Conservation (phyloP, 2,113 vertebrate species). For the Melanerpes formicivorus region DNA sequence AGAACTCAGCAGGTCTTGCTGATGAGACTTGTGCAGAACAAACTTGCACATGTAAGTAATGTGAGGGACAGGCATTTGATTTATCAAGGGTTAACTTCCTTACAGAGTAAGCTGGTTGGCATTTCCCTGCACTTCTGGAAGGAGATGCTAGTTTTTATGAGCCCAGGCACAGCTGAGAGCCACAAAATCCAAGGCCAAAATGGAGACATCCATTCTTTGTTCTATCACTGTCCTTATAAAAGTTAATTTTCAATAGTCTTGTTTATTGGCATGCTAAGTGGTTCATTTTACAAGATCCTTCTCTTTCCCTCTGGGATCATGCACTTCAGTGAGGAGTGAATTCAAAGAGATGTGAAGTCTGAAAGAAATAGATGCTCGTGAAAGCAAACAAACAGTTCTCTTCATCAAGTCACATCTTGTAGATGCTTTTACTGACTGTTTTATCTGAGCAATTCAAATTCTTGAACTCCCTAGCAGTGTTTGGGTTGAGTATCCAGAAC, state of each 20-base stretch:
- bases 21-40: neutral
- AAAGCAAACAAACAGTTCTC: neutral
- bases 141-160: neutral
- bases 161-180: neutral
- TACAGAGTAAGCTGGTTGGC: neutral
- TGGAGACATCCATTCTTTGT: neutral
- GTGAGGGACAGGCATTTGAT: neutral
- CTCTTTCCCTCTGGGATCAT: neutral
- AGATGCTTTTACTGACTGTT: neutral
- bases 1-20: neutral
- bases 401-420: neutral
- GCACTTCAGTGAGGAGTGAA: neutral
- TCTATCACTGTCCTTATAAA: neutral
- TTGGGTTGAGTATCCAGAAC: neutral
- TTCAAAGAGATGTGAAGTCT: neutral
- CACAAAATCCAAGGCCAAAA: neutral
- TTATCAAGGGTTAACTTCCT: neutral
- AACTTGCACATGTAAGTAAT: conserved; percentile 3
- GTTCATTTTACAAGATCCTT: neutral
- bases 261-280: neutral
- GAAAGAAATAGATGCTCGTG: neutral
- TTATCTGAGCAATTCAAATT: neutral
- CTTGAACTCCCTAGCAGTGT: neutral
- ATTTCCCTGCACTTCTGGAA: neutral
- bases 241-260: neutral